Conservation (phyloP, 2,888 invertebrate genomes). For the Tetramorium bicarinatum region DNA sequence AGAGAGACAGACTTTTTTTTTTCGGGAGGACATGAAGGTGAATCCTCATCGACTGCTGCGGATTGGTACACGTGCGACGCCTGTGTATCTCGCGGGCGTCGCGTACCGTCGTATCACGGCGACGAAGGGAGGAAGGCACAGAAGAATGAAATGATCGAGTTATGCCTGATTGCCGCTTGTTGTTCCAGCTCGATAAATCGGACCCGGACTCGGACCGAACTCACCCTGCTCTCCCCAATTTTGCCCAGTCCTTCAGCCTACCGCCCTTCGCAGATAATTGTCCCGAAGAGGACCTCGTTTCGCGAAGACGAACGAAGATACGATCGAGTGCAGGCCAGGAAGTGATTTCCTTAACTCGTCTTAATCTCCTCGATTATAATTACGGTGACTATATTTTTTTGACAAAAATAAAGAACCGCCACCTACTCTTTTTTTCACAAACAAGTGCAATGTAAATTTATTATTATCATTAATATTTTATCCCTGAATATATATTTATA, state of each 20-base stretch:
- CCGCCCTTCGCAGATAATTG: constrained; percentile 57
- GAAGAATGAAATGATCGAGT: constrained; percentile 85
- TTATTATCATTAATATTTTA: no score
- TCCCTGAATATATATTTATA: no score
- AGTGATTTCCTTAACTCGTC: constrained; percentile 43
- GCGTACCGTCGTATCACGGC: constrained; percentile 53
- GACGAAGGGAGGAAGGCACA: constrained; percentile 74
- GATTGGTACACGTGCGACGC: constrained; percentile 34
- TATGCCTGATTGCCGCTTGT: constrained; percentile 85
- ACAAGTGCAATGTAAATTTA: no score
- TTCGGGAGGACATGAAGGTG: constrained; percentile 18
- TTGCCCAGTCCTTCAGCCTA: constrained; percentile 60
- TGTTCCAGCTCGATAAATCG: constrained; percentile 85
- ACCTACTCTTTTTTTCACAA: no score
- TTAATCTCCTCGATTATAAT: constrained; percentile 41
- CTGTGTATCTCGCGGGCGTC: constrained; percentile 54
- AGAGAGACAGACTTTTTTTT: constrained; percentile 1
- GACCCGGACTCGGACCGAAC: constrained; percentile 77
- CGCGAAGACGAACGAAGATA: constrained; percentile 1
- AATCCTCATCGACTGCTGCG: constrained; percentile 19
- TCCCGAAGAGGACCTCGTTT: constrained; percentile 36
- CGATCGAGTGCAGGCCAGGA: neutral
- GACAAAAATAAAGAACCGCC: no score
- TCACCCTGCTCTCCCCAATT: constrained; percentile 76
- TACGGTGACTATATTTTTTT: no score